Conservation (phyloP, 2,888 invertebrate genomes). For the Scaptomyza tumidula region DNA sequence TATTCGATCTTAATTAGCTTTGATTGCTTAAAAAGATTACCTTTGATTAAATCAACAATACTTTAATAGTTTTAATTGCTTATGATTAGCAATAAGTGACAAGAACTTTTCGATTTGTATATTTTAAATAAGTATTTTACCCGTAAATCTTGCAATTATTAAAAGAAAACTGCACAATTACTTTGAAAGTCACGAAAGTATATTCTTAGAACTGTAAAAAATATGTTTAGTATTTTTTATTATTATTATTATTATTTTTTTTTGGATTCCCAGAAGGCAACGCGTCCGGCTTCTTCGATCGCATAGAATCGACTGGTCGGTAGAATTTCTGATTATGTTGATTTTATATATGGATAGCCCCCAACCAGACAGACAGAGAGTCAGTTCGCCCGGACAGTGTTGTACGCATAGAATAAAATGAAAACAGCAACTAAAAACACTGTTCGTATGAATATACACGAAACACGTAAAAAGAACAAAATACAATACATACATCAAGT, state of each 20-base stretch:
- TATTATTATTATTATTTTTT: background rate
- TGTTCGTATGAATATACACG: constrained; percentile 53
- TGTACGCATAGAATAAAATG: constrained; percentile 73
- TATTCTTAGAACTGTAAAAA: background rate
- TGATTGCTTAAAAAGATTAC: constrained; percentile 9
- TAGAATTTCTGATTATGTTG: constrained; percentile 81
- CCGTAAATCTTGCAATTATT: constrained; percentile 71
- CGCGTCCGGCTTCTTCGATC: constrained; percentile 58
- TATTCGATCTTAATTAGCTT: background rate
- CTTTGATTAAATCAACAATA: background rate
- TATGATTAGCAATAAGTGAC: background rate
- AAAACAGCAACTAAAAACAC: constrained; percentile 53
- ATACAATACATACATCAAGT: constrained; percentile 50
- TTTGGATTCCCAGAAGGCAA: constrained; percentile 36
- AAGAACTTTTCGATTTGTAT: background rate
- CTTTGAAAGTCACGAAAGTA: constrained; percentile 21
- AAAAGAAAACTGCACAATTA: constrained; percentile 68
- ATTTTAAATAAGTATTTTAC: background rate
- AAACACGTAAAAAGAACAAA: constrained; percentile 74
- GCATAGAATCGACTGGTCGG: constrained; percentile 79
- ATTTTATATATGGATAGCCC: constrained; percentile 80
- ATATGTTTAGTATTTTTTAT: background rate
- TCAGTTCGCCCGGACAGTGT: constrained; percentile 26
- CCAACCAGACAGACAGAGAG: constrained; percentile 4
- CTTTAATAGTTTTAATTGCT: background rate